Evolutionary conservation across 2,888 invertebrate genomes (phyloP).

Genomic region (Drosophila birchii): DNA sequence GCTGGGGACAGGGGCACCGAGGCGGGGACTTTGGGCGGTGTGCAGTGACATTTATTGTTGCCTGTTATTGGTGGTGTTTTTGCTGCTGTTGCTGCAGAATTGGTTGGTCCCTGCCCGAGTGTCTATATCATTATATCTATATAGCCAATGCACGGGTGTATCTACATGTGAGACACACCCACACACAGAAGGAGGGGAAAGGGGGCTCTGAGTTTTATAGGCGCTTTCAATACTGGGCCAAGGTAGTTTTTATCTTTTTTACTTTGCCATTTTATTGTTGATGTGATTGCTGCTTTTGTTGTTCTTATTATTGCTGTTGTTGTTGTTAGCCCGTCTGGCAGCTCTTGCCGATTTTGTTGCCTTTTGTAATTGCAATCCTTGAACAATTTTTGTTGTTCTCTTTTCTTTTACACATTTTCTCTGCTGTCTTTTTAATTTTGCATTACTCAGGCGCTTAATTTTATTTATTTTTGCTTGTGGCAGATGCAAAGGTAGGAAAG

Average conservation of each 20-base stretch:
- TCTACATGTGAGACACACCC: constrained; percentile 36
- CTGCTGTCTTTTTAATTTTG: constrained; percentile 14
- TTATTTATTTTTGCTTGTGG: constrained; percentile 18
- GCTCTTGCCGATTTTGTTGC: constrained; percentile 45
- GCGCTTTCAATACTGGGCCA: constrained; percentile 80
- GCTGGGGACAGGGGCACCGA: background rate
- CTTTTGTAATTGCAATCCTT: constrained; percentile 75
- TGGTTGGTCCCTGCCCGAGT: constrained; percentile 48
- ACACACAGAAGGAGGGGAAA: constrained; percentile 29
- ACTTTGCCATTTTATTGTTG: constrained; percentile 68
- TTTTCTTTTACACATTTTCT: constrained; percentile 23
- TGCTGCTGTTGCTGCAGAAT: constrained; percentile 52
- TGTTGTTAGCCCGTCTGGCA: constrained; percentile 46
- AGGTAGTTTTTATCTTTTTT: constrained; percentile 82
- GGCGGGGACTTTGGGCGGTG: background rate
- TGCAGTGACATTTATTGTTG: constrained; percentile 61
- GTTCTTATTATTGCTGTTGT: constrained; percentile 45
- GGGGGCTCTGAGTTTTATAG: constrained; percentile 61
- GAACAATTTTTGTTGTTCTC: constrained; percentile 49
- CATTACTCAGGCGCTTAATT: constrained; percentile 31
- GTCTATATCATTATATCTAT: constrained; percentile 26
- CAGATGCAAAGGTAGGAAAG: background rate
- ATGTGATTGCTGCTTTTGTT: constrained; percentile 45
- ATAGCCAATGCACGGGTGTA: constrained; percentile 60
- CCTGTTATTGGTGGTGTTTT: constrained; percentile 26